Evolutionary conservation across 2,113 vertebrate genomes (phyloP), one percentile per base, ranked within the genome.

Genomic region (Tricholaema leucomelas): DNA sequence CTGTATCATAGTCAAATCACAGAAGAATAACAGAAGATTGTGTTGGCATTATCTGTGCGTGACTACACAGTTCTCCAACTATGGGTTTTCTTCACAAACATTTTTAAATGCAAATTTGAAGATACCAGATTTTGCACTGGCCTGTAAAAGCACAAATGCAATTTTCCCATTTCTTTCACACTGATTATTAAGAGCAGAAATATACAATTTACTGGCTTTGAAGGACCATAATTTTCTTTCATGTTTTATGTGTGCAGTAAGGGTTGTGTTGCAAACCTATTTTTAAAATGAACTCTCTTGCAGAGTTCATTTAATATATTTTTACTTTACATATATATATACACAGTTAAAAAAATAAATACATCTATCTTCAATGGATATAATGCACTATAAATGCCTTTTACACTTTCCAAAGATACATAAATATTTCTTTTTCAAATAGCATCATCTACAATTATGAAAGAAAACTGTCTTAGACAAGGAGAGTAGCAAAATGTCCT

Each of bases 401-500:
- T 50, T 36, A 50, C 10, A 69, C 8, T 82, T 81, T 64, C 73
- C 28, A 71, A 33, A 60, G 15, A 31, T 50, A 63, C 54, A 69
- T 40, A 64, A 46, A 80, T 28, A 65, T 17, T 2, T 40, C 3
- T 64, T 55, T n/a, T 60, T 63, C 0, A 1, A 77, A 77, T 5
- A 85, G 24, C 17, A 72, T 60, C 9, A 50, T 63, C 28, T 70
- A 55, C 14, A 55, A 13, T 60, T 76, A 67, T 0, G 2, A n/a
- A 30, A 74, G 8, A 27, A 4, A 78, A 66, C 2, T 11, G 10
- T 5, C 56, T 56, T 25, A 25, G 19, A 25, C 15, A 40, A 1
- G 16, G 9, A 6, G 15, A 16, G 8, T 3, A 1, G 0, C 4
- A 38, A 73, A 54, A 64, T 2, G 4, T 65, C 25, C 4, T 56